phyloP scores from a whole-genome alignment of 1,140 invertebrate species.

The Zaprionus nigranus region DNA sequence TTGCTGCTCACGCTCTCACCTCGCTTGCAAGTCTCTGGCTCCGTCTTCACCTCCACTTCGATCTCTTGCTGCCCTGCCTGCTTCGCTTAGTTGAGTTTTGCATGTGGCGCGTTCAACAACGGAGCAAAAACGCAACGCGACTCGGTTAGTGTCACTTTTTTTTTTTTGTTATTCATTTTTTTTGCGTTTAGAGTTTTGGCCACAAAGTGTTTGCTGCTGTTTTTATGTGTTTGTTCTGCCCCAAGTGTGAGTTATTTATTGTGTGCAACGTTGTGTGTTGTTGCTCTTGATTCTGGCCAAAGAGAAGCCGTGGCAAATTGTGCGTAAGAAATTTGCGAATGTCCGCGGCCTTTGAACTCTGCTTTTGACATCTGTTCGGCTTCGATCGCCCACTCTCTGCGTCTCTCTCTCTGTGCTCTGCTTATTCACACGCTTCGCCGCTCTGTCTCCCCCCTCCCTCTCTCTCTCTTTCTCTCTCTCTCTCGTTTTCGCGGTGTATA shows the following conservation, averaged over 20 bases:
- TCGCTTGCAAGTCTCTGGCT: slow-evolving; percentile 1
- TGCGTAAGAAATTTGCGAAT: slow-evolving; percentile 44
- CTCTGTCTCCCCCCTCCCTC: neutral
- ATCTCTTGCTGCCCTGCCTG: slow-evolving; percentile 5
- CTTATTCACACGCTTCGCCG: slow-evolving; percentile 12
- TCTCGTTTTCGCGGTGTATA: slow-evolving; percentile 18
- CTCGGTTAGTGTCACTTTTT: slow-evolving; percentile 9
- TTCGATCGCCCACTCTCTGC: slow-evolving; percentile 36
- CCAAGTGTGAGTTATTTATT: slow-evolving; percentile 35
- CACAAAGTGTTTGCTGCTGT: slow-evolving; percentile 18
- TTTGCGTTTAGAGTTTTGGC: slow-evolving; percentile 20
- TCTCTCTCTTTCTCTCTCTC: slow-evolving; percentile 7
- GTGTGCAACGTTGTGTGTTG: neutral
- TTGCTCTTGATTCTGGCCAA: neutral
- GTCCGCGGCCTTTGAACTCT: slow-evolving; percentile 65
- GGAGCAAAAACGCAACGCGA: slow-evolving; percentile 42
- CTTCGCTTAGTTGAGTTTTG: slow-evolving; percentile 59
- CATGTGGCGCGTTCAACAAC: slow-evolving; percentile 62
- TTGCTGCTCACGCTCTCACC: slow-evolving; percentile 7
- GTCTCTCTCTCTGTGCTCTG: slow-evolving; percentile 13
- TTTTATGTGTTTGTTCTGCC: slow-evolving; percentile 3
- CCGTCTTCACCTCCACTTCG: neutral
- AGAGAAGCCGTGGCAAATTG: slow-evolving; percentile 14
- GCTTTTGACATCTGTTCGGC: slow-evolving; percentile 62
- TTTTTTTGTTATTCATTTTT: slow-evolving; percentile 24